phyloP scores from a whole-genome alignment of 2,113 vertebrate species.

The Anser brachyrhynchus region DNA sequence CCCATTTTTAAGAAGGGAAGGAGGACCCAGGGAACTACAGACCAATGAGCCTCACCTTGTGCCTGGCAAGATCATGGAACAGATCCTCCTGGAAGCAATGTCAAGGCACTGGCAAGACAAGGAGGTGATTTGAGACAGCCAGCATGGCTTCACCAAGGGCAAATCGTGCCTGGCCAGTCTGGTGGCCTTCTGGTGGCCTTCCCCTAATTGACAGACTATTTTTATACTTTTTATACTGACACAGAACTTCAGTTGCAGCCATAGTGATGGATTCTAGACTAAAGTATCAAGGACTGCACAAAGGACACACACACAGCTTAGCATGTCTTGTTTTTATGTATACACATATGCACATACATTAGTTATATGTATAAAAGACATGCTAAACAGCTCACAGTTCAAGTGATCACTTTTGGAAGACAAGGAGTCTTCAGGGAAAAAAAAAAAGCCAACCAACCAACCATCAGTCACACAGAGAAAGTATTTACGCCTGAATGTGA shows the following conservation, averaged over 20 bases:
- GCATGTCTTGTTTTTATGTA: not conserved
- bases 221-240: not conserved
- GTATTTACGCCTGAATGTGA: constrained; percentile 58
- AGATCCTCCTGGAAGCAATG: too few species aligned
- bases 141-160: too few species aligned
- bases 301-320: not conserved
- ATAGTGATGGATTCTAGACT: not conserved
- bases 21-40: too few species aligned
- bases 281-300: not conserved
- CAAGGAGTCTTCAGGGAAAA: constrained; percentile 17
- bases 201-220: not conserved
- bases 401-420: constrained; percentile 32
- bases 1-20: too few species aligned
- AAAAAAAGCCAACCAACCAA: not conserved
- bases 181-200: too few species aligned
- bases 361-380: not conserved
- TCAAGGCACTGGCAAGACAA: too few species aligned
- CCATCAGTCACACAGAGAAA: not conserved
- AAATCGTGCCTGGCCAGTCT: too few species aligned
- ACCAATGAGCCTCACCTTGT: too few species aligned
- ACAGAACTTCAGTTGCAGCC: not conserved
- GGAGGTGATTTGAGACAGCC: too few species aligned
- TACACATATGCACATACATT: not conserved
- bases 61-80: too few species aligned
- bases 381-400: not conserved